Evolutionary conservation across 1,140 invertebrate species (phyloP), one percentile per base, ranked within the genome.

Genomic region (Zaprionus ghesquierei): DNA sequence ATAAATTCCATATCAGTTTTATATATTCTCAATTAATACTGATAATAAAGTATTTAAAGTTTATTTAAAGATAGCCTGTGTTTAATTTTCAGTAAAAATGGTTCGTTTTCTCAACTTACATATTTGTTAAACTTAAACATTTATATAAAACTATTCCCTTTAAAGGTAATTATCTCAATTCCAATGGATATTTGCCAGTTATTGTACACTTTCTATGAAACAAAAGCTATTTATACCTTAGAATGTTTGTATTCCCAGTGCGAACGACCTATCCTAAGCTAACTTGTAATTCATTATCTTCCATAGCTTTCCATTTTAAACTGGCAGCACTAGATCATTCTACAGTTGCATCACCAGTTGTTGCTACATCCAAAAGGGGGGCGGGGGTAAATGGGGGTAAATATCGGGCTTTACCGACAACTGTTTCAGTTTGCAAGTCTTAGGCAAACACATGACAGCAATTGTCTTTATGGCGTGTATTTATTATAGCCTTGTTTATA

Each of bases 361-460:
- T 41, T 58, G 29, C 33, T 10, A n/a, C 10, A 56, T 13, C 0
- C 1, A 54, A n/a, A 29, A 33, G 38, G n/a, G 22, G 8, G 18
- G 27, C 4, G 22, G 33, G 35, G 55, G 1, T n/a, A n/a, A 2
- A 27, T 12, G 53, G n/a, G 8, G 13, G 12, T 0, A 3, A 31
- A 9, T 10, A 56, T 25, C 12, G 41, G 41, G 41, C 22, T 60
- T 73, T 46, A 49, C 50, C 56, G 56, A 61, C 70, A 73, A 73
- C 65, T 73, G 56, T 61, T 73, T 55, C 56, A 69, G 65, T 55
- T 55, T 18, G 49, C 70, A 60, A 50, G 51, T 69, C 56, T 69
- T 73, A 50, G 49, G 63, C 63, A 72, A 72, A 60, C 55, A 73
- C 35, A 60, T 68, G 35, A 68, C 56, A 69, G 50, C 38, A 68